These are phyloP conservation scores for Phenganax subtilis DNA, from an alignment of 92 coral and sea anemone genomes.

Conservation along the genomic window DNA sequence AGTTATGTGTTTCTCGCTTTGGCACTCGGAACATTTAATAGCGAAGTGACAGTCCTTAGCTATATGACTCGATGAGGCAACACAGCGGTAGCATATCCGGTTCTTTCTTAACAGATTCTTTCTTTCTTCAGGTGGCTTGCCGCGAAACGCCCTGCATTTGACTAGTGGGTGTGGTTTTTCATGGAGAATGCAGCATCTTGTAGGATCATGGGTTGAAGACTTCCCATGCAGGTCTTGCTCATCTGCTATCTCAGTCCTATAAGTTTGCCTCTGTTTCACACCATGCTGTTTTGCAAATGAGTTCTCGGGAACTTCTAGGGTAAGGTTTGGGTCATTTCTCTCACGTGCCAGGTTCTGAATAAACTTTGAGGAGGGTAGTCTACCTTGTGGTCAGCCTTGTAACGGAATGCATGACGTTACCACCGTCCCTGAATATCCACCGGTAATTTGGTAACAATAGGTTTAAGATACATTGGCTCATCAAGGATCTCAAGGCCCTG, in stretches of 20 bases:
- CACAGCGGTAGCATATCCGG: slow-evolving; percentile 42
- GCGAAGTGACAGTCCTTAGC: slow-evolving; percentile 44
- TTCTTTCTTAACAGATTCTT: slow-evolving; percentile 42
- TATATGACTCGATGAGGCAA: slow-evolving; percentile 43
- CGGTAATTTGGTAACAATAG: background rate
- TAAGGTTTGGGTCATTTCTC: slow-evolving; percentile 5
- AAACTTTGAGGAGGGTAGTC: slow-evolving; percentile 7
- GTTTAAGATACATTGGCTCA: slow-evolving; percentile 6
- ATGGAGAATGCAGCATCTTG: background rate
- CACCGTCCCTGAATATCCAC: background rate
- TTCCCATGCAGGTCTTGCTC: background rate
- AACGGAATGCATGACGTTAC: slow-evolving; percentile 8
- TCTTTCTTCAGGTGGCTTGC: slow-evolving; percentile 29
- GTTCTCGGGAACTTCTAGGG: background rate
- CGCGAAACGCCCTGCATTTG: slow-evolving; percentile 25
- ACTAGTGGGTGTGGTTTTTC: slow-evolving; percentile 20
- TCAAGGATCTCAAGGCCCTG: slow-evolving; percentile 1
- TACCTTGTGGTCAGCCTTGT: background rate
- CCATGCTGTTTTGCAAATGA: background rate
- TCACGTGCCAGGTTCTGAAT: background rate
- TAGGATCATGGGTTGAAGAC: slow-evolving; percentile 22
- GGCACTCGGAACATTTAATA: slow-evolving; percentile 33
- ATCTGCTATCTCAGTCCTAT: background rate
- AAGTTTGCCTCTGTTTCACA: background rate
- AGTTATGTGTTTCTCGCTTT: slow-evolving; percentile 38